phyloP scores from a whole-genome alignment of 2,797 vertebrate species.

The Chelonia mydas region DNA sequence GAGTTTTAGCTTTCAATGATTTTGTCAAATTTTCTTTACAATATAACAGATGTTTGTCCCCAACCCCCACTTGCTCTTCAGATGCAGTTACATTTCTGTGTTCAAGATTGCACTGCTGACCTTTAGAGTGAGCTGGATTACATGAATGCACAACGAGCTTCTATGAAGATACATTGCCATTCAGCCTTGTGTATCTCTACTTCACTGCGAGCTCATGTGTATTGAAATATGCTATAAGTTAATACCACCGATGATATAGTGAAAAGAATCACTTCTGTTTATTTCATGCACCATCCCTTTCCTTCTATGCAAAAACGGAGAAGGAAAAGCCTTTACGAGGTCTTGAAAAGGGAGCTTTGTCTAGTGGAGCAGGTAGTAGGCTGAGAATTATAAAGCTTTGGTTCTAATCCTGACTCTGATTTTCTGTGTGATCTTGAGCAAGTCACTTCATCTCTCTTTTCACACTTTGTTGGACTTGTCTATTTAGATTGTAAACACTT shows the following conservation, averaged over 20 bases:
- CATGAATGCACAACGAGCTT: neutral
- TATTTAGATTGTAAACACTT: neutral
- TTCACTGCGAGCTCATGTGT: neutral
- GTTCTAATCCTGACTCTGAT: neutral
- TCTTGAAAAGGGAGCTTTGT: neutral
- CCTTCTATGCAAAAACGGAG: neutral
- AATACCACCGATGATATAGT: neutral
- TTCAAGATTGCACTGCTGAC: neutral
- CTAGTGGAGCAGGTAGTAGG: neutral
- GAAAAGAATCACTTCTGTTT: neutral
- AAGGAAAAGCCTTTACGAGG: neutral
- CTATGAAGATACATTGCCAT: neutral
- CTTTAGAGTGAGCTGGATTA: neutral
- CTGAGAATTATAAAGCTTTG: neutral
- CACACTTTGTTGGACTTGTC: neutral
- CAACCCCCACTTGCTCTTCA: neutral
- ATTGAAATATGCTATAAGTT: slow-evolving; percentile 13
- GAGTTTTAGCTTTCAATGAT: neutral
- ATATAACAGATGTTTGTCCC: neutral
- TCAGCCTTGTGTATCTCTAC: neutral
- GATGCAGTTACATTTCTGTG: neutral
- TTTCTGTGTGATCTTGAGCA: neutral
- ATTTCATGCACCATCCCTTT: neutral
- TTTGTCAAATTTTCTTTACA: neutral
- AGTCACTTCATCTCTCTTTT: fast-evolving